These are phyloP conservation scores for Chrysemys picta DNA, from an alignment of 2,113 vertebrate genomes.

Conservation along the genomic window DNA sequence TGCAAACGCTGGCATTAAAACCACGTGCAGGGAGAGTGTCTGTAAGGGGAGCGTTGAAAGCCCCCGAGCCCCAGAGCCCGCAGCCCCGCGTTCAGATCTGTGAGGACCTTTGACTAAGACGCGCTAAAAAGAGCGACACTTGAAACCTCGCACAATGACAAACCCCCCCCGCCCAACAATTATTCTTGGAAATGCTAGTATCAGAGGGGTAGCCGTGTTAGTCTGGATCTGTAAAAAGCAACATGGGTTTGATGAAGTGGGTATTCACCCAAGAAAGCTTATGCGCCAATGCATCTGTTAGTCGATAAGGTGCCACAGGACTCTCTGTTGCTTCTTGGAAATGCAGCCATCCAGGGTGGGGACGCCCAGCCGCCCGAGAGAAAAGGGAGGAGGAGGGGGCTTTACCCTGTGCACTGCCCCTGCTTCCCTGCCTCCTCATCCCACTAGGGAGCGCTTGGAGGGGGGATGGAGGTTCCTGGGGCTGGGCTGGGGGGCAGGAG, in stretches of 20 bases:
- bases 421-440: not conserved
- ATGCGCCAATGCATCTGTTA: too few species aligned
- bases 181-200: conserved; percentile 31
- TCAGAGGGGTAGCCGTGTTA: too few species aligned
- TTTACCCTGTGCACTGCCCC: not conserved
- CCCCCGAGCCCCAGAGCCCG: not conserved
- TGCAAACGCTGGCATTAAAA: conserved; percentile 26
- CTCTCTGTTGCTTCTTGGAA: too few species aligned
- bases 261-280: too few species aligned
- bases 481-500: not conserved
- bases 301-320: too few species aligned
- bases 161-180: conserved; percentile 45
- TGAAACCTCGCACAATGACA: conserved; percentile 46
- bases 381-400: not conserved
- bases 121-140: not conserved
- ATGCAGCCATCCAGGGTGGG: conserved; percentile 41
- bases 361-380: not conserved
- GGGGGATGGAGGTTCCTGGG: not conserved
- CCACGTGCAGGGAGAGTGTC: conserved; percentile 26
- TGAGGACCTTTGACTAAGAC: not conserved
- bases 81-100: not conserved
- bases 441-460: not conserved
- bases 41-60: conserved; percentile 43
- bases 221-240: too few species aligned
- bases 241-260: too few species aligned